Conservation (phyloP, 2,113 vertebrate species). For the Caloenas nicobarica region DNA sequence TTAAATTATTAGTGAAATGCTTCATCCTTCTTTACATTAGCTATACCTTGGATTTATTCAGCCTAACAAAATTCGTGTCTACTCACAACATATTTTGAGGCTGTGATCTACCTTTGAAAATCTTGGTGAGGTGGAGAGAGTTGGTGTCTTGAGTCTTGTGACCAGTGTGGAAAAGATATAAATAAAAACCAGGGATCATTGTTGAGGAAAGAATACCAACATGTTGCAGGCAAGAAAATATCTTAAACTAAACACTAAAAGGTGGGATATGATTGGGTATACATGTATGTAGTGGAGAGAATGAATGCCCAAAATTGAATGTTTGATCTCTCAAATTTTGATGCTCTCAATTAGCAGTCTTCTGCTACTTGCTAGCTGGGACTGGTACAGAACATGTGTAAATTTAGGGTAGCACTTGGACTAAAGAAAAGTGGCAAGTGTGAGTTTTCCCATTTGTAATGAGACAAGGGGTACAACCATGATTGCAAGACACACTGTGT, state of each 20-base stretch:
- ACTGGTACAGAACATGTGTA: not conserved
- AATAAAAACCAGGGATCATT: not conserved
- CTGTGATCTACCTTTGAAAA: not conserved
- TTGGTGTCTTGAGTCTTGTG: not conserved
- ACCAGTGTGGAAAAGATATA: not conserved
- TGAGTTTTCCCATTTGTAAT: not conserved
- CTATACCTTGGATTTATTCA: not conserved
- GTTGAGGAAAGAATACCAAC: not conserved
- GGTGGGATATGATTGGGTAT: not conserved
- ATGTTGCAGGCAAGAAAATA: not conserved
- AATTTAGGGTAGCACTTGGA: not conserved
- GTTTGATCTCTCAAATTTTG: not conserved
- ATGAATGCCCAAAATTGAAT: not conserved
- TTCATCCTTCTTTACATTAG: not conserved
- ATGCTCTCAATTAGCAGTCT: not conserved
- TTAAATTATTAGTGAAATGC: not conserved
- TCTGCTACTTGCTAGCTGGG: not conserved
- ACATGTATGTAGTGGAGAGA: not conserved
- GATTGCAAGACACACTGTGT: rapidly evolving
- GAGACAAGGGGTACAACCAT: not conserved
- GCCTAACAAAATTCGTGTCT: not conserved
- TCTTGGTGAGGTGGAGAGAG: not conserved
- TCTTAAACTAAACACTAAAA: not conserved
- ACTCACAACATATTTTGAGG: not conserved
- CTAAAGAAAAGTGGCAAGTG: not conserved